phyloP scores from a whole-genome alignment of 2,113 vertebrate genomes.

The Felis catus region DNA sequence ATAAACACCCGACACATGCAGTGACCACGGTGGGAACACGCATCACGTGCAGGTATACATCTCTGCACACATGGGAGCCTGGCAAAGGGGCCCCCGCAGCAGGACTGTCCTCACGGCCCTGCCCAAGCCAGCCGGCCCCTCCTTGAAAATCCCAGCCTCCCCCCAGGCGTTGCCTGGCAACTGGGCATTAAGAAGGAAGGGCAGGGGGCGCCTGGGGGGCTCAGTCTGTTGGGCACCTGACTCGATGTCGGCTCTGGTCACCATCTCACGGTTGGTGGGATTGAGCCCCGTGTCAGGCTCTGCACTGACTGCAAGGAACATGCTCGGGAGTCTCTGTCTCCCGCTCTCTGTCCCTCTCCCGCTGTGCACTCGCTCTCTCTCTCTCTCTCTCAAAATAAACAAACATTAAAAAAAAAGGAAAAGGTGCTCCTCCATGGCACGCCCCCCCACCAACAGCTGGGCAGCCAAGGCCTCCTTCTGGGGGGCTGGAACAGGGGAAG shows the following conservation, averaged over 20 bases:
- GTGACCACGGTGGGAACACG: rapidly evolving
- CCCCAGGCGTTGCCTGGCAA: neutral
- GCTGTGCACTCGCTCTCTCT: rapidly evolving
- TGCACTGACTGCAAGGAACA: no score
- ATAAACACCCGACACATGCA: rapidly evolving
- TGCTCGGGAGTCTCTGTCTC: no score
- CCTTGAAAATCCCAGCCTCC: neutral
- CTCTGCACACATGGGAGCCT: neutral
- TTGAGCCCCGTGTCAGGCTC: no score
- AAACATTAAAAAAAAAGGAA: neutral
- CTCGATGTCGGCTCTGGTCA: no score
- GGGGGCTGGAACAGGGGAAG: neutral
- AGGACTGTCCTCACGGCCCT: neutral
- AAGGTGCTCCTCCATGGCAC: neutral
- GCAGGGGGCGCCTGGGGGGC: no score
- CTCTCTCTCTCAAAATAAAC: no score
- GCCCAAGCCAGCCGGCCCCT: rapidly evolving
- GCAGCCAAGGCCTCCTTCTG: neutral
- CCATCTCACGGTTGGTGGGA: no score
- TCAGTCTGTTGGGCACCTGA: no score
- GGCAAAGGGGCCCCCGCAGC: rapidly evolving
- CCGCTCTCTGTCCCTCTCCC: no score
- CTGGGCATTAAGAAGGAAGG: neutral
- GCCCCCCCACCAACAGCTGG: neutral
- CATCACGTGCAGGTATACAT: rapidly evolving